Conservation (phyloP, 2,797 vertebrate genomes). For the Pithecia hirsuta region DNA sequence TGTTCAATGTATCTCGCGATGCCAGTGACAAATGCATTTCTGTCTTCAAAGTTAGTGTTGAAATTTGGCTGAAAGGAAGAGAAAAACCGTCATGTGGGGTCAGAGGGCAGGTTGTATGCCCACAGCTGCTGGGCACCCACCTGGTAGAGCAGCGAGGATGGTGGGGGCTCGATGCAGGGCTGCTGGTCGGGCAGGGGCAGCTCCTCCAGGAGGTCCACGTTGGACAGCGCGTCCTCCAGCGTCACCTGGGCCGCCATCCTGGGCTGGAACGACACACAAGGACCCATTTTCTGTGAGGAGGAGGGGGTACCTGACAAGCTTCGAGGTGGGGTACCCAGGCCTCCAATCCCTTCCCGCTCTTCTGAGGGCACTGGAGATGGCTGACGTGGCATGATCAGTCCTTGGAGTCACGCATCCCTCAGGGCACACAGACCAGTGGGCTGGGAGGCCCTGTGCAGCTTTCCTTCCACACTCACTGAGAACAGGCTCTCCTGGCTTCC, state of each 20-base stretch:
- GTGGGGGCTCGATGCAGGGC: slow-evolving; percentile 88
- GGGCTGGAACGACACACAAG: not conserved
- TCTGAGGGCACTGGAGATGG: not conserved
- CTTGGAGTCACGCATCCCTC: fast-evolving
- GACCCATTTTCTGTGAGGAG: not conserved
- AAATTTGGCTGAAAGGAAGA: slow-evolving; percentile 93
- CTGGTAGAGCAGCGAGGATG: slow-evolving; percentile 89
- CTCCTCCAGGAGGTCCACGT: slow-evolving; percentile 89
- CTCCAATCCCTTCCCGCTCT: not conserved
- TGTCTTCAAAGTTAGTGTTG: slow-evolving; percentile 99
- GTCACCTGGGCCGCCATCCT: slow-evolving; percentile 90
- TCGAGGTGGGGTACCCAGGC: fast-evolving
- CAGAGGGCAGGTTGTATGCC: fast-evolving
- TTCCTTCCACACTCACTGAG: not conserved
- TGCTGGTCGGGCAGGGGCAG: slow-evolving; percentile 89
- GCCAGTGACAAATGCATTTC: slow-evolving; percentile 98
- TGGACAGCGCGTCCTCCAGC: slow-evolving; percentile 89
- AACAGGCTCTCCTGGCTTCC: not conserved
- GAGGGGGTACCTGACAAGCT: not conserved
- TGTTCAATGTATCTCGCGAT: slow-evolving; percentile 99
- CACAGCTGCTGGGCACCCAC: slow-evolving; percentile 51
- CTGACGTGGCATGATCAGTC: fast-evolving
- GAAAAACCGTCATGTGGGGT: not conserved
- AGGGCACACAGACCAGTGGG: not conserved
- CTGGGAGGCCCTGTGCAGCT: not conserved